phyloP scores from a whole-genome alignment of 2,113 vertebrate species.

The Alouatta palliata region DNA sequence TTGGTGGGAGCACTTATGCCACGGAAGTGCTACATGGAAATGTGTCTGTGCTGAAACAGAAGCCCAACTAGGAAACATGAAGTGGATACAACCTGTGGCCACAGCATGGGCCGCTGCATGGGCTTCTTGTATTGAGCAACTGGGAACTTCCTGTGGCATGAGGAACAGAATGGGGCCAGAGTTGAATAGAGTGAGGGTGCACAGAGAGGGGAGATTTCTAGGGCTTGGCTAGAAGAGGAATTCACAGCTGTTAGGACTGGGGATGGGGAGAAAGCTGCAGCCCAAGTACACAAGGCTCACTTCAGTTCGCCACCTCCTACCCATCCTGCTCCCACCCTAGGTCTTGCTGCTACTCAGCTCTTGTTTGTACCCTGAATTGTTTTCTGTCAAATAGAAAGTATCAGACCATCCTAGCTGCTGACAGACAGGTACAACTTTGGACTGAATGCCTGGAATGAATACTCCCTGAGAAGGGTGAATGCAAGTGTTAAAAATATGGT shows the following conservation, averaged over 20 bases:
- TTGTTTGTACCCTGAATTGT: neutral
- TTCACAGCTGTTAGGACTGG: neutral
- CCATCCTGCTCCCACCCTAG: neutral
- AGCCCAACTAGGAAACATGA: neutral
- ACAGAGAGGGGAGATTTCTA: neutral
- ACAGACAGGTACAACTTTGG: neutral
- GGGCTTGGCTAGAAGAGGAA: neutral
- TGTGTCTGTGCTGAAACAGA: neutral
- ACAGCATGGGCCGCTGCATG: fast-evolving
- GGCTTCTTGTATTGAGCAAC: neutral
- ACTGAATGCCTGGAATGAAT: neutral
- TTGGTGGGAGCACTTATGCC: neutral
- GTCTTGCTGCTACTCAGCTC: neutral
- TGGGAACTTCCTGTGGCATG: neutral
- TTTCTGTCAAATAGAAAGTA: neutral
- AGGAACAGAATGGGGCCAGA: neutral
- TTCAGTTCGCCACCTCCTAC: neutral
- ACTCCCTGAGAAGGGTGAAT: neutral
- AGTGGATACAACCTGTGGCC: neutral
- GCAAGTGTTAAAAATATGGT: neutral
- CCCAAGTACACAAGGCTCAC: neutral
- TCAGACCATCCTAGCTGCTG: neutral
- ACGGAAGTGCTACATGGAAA: neutral
- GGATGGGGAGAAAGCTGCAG: neutral
- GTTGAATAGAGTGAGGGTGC: neutral